Percentiles rank a stretch among this genome's conserved stretches.
Conservation (phyloP, 2,888 invertebrate genomes). For the Trichopoda pennipes region DNA sequence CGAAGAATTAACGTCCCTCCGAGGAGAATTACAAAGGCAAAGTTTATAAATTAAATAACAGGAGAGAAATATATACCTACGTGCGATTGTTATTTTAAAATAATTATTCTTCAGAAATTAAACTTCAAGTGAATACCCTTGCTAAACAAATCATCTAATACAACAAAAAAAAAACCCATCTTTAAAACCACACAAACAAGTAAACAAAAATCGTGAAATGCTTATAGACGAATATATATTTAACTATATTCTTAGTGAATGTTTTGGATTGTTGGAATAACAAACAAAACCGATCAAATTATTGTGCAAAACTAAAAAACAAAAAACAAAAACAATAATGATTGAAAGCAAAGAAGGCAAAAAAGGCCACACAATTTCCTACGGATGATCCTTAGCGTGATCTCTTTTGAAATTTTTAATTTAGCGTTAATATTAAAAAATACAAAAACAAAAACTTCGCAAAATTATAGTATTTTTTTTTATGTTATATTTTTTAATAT, state of each 20-base stretch:
- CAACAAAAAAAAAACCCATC: too few relatives aligned
- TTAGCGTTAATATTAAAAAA: conserved; percentile 24
- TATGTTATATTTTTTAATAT: neutral
- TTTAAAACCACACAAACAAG: conserved; percentile 1
- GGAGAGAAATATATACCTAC: too few relatives aligned
- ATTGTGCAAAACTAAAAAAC: neutral
- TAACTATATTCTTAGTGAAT: neutral
- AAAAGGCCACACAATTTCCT: conserved; percentile 27
- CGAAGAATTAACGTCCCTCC: too few relatives aligned
- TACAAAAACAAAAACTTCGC: conserved; percentile 3
- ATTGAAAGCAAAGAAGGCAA: conserved; percentile 36
- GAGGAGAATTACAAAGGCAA: too few relatives aligned
- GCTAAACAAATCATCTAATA: neutral
- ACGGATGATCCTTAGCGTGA: conserved; percentile 64
- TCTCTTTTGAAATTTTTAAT: conserved; percentile 59
- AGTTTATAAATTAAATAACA: too few relatives aligned
- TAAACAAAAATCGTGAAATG: conserved; percentile 46
- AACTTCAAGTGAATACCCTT: neutral
- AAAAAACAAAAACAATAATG: neutral
- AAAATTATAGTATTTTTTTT: neutral
- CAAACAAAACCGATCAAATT: conserved; percentile 2
- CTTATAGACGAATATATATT: conserved; percentile 32
- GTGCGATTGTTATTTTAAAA: too few relatives aligned
- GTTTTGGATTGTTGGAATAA: conserved; percentile 26
- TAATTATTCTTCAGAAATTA: too few relatives aligned